phyloP scores from a whole-genome alignment of 2,113 vertebrate genomes.

The Anolis carolinensis region DNA sequence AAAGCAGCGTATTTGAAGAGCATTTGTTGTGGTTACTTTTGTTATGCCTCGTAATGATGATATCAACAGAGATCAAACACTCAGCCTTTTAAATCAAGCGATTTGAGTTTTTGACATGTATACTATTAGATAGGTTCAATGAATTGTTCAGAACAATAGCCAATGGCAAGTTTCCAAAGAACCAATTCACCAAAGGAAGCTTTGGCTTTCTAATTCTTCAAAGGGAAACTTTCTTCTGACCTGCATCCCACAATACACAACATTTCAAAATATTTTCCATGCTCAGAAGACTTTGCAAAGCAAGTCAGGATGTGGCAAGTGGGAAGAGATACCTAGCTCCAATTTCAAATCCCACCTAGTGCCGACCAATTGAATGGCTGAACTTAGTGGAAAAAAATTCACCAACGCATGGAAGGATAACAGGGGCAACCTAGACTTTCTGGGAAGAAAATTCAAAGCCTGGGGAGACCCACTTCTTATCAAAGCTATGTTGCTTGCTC shows the following conservation, averaged over 20 bases:
- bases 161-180: neutral
- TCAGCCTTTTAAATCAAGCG: neutral
- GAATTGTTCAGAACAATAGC: neutral
- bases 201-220: neutral
- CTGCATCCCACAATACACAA: neutral
- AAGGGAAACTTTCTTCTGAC: neutral
- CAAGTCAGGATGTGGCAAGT: too few species aligned
- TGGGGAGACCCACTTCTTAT: too few species aligned
- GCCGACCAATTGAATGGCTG: too few species aligned
- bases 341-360: too few species aligned
- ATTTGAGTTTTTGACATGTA: neutral
- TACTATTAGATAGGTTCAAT: neutral
- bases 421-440: too few species aligned
- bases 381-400: too few species aligned
- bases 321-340: too few species aligned
- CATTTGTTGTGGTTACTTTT: neutral
- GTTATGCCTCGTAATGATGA: neutral
- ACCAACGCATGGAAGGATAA: too few species aligned
- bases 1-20: neutral
- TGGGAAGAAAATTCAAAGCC: too few species aligned
- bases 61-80: conserved; percentile 14
- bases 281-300: neutral
- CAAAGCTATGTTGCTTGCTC: too few species aligned
- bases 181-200: neutral
- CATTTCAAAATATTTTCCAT: neutral